Evolutionary conservation across 2,797 vertebrate genomes (phyloP).

Genomic region (Eidolon dupreanum): DNA sequence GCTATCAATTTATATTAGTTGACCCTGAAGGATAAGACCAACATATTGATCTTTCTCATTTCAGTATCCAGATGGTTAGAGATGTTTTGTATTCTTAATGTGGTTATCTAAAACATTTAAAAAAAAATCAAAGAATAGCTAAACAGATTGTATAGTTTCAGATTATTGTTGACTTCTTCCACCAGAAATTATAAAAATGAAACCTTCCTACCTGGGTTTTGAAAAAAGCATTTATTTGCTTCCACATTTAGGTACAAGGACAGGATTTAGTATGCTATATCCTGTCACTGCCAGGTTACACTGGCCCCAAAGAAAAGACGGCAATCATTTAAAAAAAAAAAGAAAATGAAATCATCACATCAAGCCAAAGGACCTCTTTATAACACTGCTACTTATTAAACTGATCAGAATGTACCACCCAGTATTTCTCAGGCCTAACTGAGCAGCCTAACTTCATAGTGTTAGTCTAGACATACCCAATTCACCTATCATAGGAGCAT

Average conservation of each 20-base stretch:
- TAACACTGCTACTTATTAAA: neutral
- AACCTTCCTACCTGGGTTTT: neutral
- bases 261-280: neutral
- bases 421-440: neutral
- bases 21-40: neutral
- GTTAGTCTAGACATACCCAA: neutral
- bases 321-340: neutral
- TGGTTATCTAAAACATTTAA: conserved; percentile 20
- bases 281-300: neutral
- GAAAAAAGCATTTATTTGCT: neutral
- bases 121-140: conserved; percentile 60
- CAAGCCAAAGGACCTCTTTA: neutral
- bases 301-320: neutral
- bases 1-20: neutral
- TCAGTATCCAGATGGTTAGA: neutral
- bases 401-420: neutral
- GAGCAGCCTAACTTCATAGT: neutral
- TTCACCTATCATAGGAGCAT: neutral
- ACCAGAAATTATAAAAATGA: neutral
- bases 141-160: conserved; percentile 5
- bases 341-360: neutral
- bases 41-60: neutral
- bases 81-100: conserved; percentile 24
- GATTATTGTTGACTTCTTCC: neutral
- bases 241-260: neutral